Evolutionary conservation across 2,888 invertebrate genomes (phyloP), one percentile per base, ranked within the genome.

Genomic region (Darwinula stevensoni): DNA sequence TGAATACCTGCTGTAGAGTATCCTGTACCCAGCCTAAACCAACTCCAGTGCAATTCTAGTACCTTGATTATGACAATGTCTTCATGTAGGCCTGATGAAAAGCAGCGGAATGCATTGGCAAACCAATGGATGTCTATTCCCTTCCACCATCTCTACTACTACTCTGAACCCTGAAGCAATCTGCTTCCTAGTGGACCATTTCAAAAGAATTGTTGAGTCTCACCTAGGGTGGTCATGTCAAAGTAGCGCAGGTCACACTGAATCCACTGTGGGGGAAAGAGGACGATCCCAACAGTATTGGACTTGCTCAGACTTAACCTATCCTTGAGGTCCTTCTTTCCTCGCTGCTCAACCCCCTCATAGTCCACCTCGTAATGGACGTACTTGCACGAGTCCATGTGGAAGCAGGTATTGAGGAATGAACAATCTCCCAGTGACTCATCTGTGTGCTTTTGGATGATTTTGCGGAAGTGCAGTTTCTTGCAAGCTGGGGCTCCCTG

Each of bases 321-420:
- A 6, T 28, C 28, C 13, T 28, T 28, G 6, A 9, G 5, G 13
- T 28, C 14, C 13, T 6, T 11, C 22, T 18, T 6, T 18, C n/a
- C n/a, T 6, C 28, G 6, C 14, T 5, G 6, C 6, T 11, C 28
- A 14, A 31, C 13, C 18, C 30, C 37, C 3, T 54, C 52, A 38
- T 69, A 67, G 47, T 91, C 88, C 0, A 94, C 88, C 56, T 91
- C 82, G 45, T 94, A 94, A 51, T 94, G 91, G 0, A 94, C 88
- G 50, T 44, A 70, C 66, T 88, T 88, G 65, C 91, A 94, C 26
- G 78, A 82, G 41, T 91, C 88, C 88, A 94, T 91, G 48, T 94
- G 91, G 48, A 94, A 94, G 51, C 91, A 94, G 0, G 91, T 94
- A 50, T 94, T 94, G 3, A 94, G 59, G 51, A 94, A 94, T 13